phyloP scores from a whole-genome alignment of 2,113 vertebrate genomes.

The Ophthalmolycus amberensis region DNA sequence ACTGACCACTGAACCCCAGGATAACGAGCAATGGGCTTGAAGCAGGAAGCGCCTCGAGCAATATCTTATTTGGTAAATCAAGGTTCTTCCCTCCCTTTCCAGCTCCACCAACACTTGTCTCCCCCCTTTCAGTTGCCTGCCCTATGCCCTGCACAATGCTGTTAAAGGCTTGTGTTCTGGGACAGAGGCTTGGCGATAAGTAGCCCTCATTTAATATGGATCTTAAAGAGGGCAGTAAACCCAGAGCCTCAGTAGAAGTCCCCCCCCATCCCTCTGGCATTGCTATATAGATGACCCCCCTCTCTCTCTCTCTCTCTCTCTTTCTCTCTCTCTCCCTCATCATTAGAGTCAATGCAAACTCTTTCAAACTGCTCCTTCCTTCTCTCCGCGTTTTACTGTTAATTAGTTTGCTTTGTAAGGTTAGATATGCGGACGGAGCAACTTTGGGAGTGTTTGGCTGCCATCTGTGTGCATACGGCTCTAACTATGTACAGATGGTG shows the following conservation, averaged over 20 bases:
- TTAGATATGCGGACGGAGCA: conserved; percentile 94
- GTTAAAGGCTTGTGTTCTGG: conserved; percentile 76
- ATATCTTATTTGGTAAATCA: conserved; percentile 53
- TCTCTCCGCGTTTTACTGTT: conserved; percentile 88
- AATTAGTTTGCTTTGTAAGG: conserved; percentile 95
- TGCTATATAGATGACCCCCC: conserved; percentile 69
- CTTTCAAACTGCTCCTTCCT: conserved; percentile 92
- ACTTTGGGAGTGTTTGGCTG: conserved; percentile 90
- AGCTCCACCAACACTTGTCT: conserved; percentile 57
- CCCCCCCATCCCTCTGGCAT: conserved; percentile 54
- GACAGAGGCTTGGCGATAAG: conserved; percentile 77
- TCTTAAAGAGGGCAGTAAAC: conserved; percentile 83
- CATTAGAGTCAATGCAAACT: conserved; percentile 88
- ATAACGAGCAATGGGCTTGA: background rate
- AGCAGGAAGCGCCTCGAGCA: conserved; percentile 22
- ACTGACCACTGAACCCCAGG: background rate
- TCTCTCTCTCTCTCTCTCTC: conserved; percentile 43
- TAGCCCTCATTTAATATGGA: conserved; percentile 80
- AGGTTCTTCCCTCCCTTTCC: conserved; percentile 40
- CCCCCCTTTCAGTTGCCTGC: conserved; percentile 66
- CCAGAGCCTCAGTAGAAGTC: conserved; percentile 70
- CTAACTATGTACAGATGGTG: conserved; percentile 98
- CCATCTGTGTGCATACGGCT: conserved; percentile 95
- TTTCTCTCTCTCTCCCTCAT: conserved; percentile 38
- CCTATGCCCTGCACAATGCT: conserved; percentile 62